phyloP scores from a whole-genome alignment of 2,888 invertebrate genomes.

The Hyles lineata region DNA sequence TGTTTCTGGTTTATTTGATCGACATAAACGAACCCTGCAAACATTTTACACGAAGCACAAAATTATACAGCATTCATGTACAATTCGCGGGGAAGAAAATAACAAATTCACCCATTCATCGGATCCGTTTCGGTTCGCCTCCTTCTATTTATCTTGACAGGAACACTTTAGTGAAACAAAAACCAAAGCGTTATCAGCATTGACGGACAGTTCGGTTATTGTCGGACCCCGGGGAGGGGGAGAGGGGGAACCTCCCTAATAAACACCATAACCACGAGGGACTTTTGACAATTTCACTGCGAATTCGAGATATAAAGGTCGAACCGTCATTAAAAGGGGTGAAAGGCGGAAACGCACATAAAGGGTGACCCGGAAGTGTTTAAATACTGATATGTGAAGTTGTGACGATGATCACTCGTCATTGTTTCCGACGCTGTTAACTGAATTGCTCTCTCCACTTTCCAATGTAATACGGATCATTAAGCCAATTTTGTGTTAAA shows the following conservation, averaged over 20 bases:
- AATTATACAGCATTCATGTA: constrained; percentile 5
- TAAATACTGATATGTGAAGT: constrained; percentile 40
- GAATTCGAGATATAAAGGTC: constrained; percentile 55
- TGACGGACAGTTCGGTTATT: constrained; percentile 42
- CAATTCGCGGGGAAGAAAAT: constrained; percentile 11
- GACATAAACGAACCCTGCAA: neutral
- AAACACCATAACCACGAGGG: constrained; percentile 41
- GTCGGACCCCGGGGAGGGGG: constrained; percentile 25
- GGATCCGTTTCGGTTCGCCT: constrained; percentile 24
- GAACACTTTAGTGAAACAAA: constrained; percentile 39
- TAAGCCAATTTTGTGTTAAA: constrained; percentile 6
- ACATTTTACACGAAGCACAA: constrained; percentile 6
- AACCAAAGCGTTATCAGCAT: constrained; percentile 41
- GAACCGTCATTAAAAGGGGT: constrained; percentile 60
- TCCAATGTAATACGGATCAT: neutral
- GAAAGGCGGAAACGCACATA: constrained; percentile 55
- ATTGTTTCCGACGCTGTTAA: constrained; percentile 31
- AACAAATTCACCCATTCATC: constrained; percentile 26
- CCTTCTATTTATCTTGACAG: constrained; percentile 40
- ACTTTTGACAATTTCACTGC: constrained; percentile 51
- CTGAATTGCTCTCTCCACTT: neutral
- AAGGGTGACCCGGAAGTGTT: constrained; percentile 51
- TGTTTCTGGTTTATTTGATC: neutral
- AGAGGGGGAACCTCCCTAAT: constrained; percentile 5
- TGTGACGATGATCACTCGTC: constrained; percentile 32